Conservation (phyloP, 37 sponge, comb jelly and placozoan genomes). For the Halisarca cf. caerulea region DNA sequence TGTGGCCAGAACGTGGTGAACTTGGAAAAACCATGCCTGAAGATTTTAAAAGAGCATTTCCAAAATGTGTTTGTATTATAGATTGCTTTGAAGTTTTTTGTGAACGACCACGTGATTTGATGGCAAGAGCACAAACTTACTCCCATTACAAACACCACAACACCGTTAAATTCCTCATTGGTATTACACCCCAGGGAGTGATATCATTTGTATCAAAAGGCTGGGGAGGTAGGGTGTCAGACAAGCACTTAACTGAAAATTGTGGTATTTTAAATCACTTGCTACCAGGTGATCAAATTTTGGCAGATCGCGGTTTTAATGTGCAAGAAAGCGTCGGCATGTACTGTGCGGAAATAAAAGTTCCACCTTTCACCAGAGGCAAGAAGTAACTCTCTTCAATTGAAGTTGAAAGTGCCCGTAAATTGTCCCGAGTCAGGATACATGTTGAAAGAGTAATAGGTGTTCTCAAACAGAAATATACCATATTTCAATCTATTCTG, state of each 20-base stretch:
- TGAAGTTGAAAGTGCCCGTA: constrained; percentile 61
- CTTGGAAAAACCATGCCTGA: constrained; percentile 61
- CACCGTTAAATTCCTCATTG: constrained; percentile 64
- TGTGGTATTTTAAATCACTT: constrained; percentile 61
- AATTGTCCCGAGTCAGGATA: constrained; percentile 71
- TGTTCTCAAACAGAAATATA: constrained; percentile 48
- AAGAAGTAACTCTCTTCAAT: constrained; percentile 55
- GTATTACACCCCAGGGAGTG: constrained; percentile 70
- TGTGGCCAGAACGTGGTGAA: constrained; percentile 69
- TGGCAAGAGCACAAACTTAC: constrained; percentile 49
- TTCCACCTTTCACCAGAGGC: constrained; percentile 74
- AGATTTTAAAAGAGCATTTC: constrained; percentile 42
- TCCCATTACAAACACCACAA: constrained; percentile 73
- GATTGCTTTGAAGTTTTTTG: constrained; percentile 79
- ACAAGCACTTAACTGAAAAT: constrained; percentile 71
- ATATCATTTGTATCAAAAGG: constrained; percentile 59
- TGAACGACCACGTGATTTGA: constrained; percentile 48
- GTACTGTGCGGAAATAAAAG: constrained; percentile 34
- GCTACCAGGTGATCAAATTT: constrained; percentile 67
- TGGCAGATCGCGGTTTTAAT: constrained; percentile 83
- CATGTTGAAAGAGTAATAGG: constrained; percentile 83
- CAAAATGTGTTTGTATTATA: constrained; percentile 45
- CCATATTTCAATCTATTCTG: constrained; percentile 44
- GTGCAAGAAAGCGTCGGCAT: constrained; percentile 66
- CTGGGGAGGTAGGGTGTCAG: constrained; percentile 74